Conservation (phyloP, 2,888 invertebrate genomes). For the Odontocerum albicorne region DNA sequence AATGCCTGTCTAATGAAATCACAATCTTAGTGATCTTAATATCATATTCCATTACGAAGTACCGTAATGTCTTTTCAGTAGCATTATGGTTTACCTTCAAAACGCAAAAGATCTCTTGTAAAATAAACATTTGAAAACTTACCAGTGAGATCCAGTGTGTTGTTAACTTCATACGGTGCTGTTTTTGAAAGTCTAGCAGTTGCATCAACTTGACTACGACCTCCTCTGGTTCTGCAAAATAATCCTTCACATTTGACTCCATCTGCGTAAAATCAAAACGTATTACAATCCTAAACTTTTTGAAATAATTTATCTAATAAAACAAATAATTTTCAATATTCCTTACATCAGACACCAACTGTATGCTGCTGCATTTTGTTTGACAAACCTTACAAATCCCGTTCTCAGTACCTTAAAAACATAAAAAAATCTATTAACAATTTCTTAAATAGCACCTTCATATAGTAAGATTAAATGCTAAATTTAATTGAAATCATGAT, state of each 20-base stretch:
- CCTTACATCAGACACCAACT: constrained; percentile 53
- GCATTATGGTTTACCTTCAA: too few species aligned
- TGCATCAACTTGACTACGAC: constrained; percentile 53
- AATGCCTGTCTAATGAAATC: too few species aligned
- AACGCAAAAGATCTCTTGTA: too few species aligned
- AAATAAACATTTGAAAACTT: constrained; percentile 38
- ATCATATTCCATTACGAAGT: too few species aligned
- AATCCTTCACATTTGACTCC: constrained; percentile 56
- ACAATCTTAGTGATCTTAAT: too few species aligned
- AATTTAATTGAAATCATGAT: too few species aligned
- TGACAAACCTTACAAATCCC: constrained; percentile 53
- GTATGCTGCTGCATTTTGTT: constrained; percentile 52
- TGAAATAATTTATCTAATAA: constrained; percentile 1
- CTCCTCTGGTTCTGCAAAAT: constrained; percentile 57
- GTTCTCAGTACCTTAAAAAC: constrained; percentile 46
- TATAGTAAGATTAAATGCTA: too few species aligned
- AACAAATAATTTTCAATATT: constrained; percentile 18
- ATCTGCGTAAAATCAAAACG: constrained; percentile 42
- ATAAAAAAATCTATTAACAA: neutral
- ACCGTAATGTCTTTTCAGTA: too few species aligned
- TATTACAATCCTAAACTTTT: neutral
- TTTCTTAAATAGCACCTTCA: neutral
- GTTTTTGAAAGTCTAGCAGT: constrained; percentile 55
- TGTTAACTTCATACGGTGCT: constrained; percentile 51
- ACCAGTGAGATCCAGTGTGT: constrained; percentile 56